Conservation (phyloP, 2,888 invertebrate species). For the Microctonus brassicae region DNA sequence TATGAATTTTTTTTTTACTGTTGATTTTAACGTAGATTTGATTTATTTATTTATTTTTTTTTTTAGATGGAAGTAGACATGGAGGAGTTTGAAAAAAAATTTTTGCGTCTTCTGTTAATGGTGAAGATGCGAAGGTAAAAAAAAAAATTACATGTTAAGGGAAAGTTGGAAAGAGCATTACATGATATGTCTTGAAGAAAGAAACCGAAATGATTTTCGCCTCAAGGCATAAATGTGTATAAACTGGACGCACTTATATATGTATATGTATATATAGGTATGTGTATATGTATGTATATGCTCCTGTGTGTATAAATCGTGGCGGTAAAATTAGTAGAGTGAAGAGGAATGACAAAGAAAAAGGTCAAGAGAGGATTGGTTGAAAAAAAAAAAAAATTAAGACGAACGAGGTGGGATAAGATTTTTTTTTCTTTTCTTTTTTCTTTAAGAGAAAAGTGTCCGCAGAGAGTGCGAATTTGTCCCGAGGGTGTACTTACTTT, state of each 20-base stretch:
- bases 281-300: no score
- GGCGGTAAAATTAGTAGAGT: constrained; percentile 35
- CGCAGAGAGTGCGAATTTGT: constrained; percentile 63
- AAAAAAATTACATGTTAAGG: neutral
- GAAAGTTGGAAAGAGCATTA: neutral
- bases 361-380: neutral
- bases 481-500: constrained; percentile 61
- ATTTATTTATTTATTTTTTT: no score
- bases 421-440: neutral
- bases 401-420: constrained; percentile 46
- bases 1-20: neutral
- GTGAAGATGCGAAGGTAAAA: neutral
- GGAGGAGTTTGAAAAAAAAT: neutral
- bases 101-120: neutral
- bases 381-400: constrained; percentile 50
- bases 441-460: constrained; percentile 48
- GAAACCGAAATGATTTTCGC: constrained; percentile 21
- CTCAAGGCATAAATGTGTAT: constrained; percentile 19
- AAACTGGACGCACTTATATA: constrained; percentile 20
- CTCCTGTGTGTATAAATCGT: constrained; percentile 16
- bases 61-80: neutral
- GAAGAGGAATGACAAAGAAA: constrained; percentile 20
- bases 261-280: no score
- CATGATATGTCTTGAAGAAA: neutral
- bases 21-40: no score